Evolutionary conservation across 2,797 vertebrate genomes (phyloP), one percentile per base, ranked within the genome.

Genomic region (Petrocephalus schoutedeni): DNA sequence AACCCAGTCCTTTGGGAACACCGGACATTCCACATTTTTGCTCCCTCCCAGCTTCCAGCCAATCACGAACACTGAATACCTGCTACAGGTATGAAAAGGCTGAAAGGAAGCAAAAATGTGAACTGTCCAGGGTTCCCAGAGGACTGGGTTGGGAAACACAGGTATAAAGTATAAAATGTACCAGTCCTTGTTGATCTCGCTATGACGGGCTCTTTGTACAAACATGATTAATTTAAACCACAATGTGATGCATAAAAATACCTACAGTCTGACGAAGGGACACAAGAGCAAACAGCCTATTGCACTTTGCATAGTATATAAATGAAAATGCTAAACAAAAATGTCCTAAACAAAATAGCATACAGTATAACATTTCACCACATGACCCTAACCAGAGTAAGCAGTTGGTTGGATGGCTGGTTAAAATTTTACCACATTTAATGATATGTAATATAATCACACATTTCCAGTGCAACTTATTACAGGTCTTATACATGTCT

Each of bases 221-320:
- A 86, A 86, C 32, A 19, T 59, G 56, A 45, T 59, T 10, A n/a
- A 86, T 85, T 85, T 57, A 58, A 58, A 85, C 54, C 32, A 36
- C 54, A 36, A 28, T 19, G 23, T 58, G 84, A 36, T 54, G 19
- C 23, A 59, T 6, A 16, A 58, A 86, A 59, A 56, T 41, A 45
- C 56, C 54, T 53, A 85, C 16, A 57, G 14, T 16, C 54, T 59
- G 56, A 59, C 19, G 56, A 36, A 45, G 56, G 1, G 53, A 32
- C 21, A 16, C 5, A 21, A 6, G 28, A 53, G 4, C 21, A 53
- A 54, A 51, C 51, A 32, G 5, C 23, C 71, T 41, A 77, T 49
- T 77, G 32, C 19, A 77, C 71, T 77, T 77, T 77, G 71, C 71
- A 77, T 49, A 77, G 71, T 49, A 77, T 77, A 77, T 77, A 49